These are phyloP conservation scores for Sebastes miniatus DNA, from an alignment of 2,797 vertebrate genomes.

Conservation along the genomic window DNA sequence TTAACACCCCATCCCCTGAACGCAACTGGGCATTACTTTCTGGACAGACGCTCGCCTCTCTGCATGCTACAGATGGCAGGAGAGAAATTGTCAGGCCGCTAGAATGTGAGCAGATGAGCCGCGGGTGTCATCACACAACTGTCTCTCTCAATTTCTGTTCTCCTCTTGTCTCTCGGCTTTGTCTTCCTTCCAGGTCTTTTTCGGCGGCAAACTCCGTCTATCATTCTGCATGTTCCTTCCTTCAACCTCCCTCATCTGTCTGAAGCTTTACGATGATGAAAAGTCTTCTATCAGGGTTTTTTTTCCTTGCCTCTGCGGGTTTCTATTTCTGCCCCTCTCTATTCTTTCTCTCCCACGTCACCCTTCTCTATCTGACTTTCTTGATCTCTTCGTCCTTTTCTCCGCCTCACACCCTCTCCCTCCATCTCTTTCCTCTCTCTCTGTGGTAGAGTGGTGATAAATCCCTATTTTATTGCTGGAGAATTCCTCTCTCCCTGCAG, in stretches of 20 bases:
- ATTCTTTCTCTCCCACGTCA: slow-evolving; percentile 43
- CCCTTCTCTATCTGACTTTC: slow-evolving; percentile 56
- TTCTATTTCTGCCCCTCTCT: slow-evolving; percentile 22
- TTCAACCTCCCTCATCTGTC: slow-evolving; percentile 42
- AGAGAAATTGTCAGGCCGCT: slow-evolving; percentile 39
- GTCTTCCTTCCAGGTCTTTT: slow-evolving; percentile 27
- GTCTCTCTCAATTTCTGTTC: slow-evolving; percentile 58
- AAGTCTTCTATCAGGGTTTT: slow-evolving; percentile 22
- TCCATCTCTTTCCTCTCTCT: slow-evolving; percentile 74
- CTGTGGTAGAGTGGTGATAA: slow-evolving; percentile 98
- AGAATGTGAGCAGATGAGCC: slow-evolving; percentile 59
- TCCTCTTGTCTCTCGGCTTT: slow-evolving; percentile 28
- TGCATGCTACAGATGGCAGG: slow-evolving; percentile 57
- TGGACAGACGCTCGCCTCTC: slow-evolving; percentile 48
- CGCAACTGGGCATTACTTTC: slow-evolving; percentile 85
- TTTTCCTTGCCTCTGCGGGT: slow-evolving; percentile 14
- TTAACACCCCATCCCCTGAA: slow-evolving; percentile 87
- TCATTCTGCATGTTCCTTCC: slow-evolving; percentile 48
- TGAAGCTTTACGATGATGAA: slow-evolving; percentile 50
- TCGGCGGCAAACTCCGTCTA: slow-evolving; percentile 37
- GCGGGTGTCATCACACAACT: slow-evolving; percentile 61
- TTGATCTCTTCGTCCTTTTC: slow-evolving; percentile 58
- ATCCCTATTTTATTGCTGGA: slow-evolving; percentile 98
- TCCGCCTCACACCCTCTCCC: slow-evolving; percentile 53
- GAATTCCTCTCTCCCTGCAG: slow-evolving; percentile 97